phyloP scores from a whole-genome alignment of 2,888 invertebrate species.

The Sphecodes monilicornis region DNA sequence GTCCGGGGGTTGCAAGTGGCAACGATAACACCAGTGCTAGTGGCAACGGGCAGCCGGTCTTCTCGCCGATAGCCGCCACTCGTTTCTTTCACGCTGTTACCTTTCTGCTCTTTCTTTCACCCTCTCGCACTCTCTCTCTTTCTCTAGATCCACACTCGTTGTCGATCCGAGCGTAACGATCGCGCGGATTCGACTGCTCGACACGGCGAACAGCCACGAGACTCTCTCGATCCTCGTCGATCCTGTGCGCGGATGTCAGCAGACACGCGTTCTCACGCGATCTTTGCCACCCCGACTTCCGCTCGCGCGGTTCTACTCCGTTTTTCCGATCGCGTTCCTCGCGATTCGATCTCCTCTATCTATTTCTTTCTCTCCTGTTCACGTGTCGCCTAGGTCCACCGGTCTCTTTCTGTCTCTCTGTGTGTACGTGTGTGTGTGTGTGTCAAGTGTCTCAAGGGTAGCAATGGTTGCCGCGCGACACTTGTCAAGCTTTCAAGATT shows the following conservation, averaged over 20 bases:
- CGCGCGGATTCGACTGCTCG: constrained; percentile 9
- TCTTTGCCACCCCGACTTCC: constrained; percentile 26
- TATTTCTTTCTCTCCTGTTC: background rate
- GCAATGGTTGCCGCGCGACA: constrained; percentile 8
- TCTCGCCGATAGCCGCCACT: constrained; percentile 44
- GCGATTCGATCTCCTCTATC: background rate
- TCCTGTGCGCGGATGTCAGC: constrained; percentile 38
- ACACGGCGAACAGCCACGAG: constrained; percentile 30
- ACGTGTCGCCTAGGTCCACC: constrained; percentile 19
- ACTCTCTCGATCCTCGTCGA: constrained; percentile 33
- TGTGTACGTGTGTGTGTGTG: background rate
- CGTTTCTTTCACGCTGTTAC: constrained; percentile 23
- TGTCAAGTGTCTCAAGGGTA: background rate
- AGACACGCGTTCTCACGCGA: constrained; percentile 57
- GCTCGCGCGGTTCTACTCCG: constrained; percentile 8
- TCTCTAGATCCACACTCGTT: constrained; percentile 8
- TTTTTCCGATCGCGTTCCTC: constrained; percentile 12
- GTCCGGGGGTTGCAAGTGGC: constrained; percentile 51
- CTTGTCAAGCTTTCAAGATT: constrained; percentile 27
- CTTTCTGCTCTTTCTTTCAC: background rate
- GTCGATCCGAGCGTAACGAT: constrained; percentile 21
- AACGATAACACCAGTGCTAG: constrained; percentile 47
- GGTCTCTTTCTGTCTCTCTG: too few relatives aligned
- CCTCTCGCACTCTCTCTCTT: background rate
- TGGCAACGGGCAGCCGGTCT: constrained; percentile 42